These are phyloP conservation scores for Condylura cristata DNA, from an alignment of 2,113 vertebrate species.

Conservation along the genomic window DNA sequence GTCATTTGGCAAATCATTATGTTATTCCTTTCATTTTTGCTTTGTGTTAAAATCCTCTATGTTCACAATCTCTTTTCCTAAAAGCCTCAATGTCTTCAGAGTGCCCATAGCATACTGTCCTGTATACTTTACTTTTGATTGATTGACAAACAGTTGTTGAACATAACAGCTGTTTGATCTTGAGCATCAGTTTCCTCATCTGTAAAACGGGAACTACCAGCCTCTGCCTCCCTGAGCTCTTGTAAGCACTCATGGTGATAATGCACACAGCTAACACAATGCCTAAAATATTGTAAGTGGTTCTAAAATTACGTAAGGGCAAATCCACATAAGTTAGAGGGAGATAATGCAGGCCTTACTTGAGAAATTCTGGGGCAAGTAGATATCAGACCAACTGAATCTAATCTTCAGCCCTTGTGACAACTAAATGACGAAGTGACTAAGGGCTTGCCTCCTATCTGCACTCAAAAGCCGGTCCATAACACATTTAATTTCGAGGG, in stretches of 20 bases:
- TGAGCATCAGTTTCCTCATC: not conserved
- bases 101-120: not conserved
- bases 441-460: not conserved
- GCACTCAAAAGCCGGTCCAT: not conserved
- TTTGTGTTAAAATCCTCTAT: not conserved
- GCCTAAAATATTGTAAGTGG: not conserved
- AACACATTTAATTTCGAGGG: not conserved
- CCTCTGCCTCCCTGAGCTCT: not conserved
- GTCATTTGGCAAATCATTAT: not conserved
- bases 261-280: not conserved
- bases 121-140: not conserved
- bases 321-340: not conserved
- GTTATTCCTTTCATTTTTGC: not conserved
- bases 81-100: not conserved
- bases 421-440: slow-evolving; percentile 36
- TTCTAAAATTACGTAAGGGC: not conserved
- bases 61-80: not conserved
- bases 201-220: not conserved
- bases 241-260: not conserved
- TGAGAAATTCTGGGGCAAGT: slow-evolving; percentile 18
- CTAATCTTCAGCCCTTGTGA: not conserved
- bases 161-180: not conserved
- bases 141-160: not conserved
- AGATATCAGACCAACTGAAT: not conserved
- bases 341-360: not conserved